Base-by-base conservation (phyloP, 1,140 invertebrate species). In the Tribolium castaneum region DNA sequence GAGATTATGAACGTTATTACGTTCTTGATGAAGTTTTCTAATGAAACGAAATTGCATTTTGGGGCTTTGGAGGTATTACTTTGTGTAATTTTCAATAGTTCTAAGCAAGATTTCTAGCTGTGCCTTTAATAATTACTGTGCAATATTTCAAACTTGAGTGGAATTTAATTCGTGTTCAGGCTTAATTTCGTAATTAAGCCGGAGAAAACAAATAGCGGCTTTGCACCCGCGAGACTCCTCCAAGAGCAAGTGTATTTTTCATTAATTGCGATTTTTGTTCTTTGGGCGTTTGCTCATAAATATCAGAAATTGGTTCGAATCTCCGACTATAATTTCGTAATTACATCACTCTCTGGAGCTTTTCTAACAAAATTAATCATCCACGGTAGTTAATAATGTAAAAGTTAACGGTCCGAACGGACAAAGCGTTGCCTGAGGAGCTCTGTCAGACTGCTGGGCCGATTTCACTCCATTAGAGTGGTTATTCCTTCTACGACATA, bases 61-160 rank as follows among this genome's bases (percentile, higher is more conserved):
- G 22, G 16, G 54, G 13, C 22, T 25, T 7, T 19, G 5, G 54
- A 22, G 22, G 14, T 59, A 12, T 59, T 59, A n/a, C 54, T 59
- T 59, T 19, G 54, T 19, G n/a, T 59, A 25, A 25, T 59, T 59
- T 45, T n/a, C 22, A 30, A 59, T 59, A 59, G 54, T 59, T 59
- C 54, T 25, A 59, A 12, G 30, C n/a, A 70, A 70, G 70, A 72
- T 72, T 72, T 72, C 12, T 13, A 50, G 14, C 12, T 25, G 39
- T 51, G 70, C 45, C 70, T 16, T 72, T 50, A 50, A 49, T 72
- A 72, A 72, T 72, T 72, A 72, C 45, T 13, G 45, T 72, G 35
- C 50, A 72, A 72, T 72, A 72, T 72, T 72, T 72, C 70, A 72
- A 72, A 72, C n/a, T 72, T 72, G 70, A 50, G 70, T 19, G 70